Evolutionary conservation across 2,797 vertebrate genomes (phyloP).

Genomic region (Presbytis comata): DNA sequence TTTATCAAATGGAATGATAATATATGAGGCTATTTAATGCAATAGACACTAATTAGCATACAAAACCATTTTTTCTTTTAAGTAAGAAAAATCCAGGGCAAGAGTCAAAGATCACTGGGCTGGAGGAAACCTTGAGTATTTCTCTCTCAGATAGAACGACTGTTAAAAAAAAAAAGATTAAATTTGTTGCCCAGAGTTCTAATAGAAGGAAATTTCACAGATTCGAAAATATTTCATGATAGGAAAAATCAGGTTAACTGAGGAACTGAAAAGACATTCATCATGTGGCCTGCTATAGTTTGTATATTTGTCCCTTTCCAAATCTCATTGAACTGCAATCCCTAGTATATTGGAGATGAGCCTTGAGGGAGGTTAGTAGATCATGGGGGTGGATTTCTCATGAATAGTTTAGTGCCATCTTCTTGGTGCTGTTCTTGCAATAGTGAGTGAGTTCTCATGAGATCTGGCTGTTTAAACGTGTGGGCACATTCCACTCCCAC

Average conservation of each 20-base stretch:
- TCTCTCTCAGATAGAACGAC: not conserved
- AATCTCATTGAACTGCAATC: too few relatives aligned
- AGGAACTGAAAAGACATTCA: not conserved
- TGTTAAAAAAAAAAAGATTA: not conserved
- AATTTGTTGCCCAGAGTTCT: not conserved
- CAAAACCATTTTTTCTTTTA: not conserved
- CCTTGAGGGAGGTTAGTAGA: too few relatives aligned
- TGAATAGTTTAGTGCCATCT: too few relatives aligned
- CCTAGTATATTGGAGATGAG: too few relatives aligned
- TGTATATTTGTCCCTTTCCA: too few relatives aligned
- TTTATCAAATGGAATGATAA: not conserved
- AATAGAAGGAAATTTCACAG: not conserved
- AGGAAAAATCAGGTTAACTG: not conserved
- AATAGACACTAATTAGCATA: not conserved
- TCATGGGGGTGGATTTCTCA: too few relatives aligned
- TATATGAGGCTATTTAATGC: not conserved
- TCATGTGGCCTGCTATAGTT: not conserved
- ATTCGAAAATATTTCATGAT: not conserved
- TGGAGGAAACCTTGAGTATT: not conserved
- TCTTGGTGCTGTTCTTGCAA: too few relatives aligned
- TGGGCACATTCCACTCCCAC: too few relatives aligned
- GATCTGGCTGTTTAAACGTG: too few relatives aligned
- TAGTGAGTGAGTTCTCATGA: too few relatives aligned
- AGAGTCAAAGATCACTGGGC: not conserved
- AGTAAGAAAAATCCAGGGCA: not conserved